Evolutionary conservation across 2,797 vertebrate species (phyloP).

Genomic region (Malacoctenus gilli): DNA sequence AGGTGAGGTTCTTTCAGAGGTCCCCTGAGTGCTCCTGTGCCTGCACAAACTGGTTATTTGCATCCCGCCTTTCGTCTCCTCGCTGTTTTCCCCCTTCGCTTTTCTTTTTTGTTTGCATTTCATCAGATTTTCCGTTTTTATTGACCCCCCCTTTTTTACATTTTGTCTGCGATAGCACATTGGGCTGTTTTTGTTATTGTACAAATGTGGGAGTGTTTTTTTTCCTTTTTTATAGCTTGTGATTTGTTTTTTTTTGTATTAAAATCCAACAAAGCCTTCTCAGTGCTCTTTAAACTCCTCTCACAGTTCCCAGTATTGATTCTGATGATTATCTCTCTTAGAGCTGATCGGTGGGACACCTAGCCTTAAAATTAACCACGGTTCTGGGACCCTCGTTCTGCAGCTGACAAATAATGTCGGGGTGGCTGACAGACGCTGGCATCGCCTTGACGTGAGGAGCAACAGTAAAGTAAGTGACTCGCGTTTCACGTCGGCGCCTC

Average conservation of each 20-base stretch:
- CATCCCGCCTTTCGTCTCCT: not conserved
- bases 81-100: not conserved
- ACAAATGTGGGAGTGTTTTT: not conserved
- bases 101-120: slow-evolving; percentile 24
- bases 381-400: slow-evolving; percentile 80
- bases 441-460: slow-evolving; percentile 84
- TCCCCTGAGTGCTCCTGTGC: slow-evolving; percentile 12
- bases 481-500: not conserved
- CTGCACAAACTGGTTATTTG: slow-evolving; percentile 23
- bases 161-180: slow-evolving; percentile 25
- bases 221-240: no score
- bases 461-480: slow-evolving; percentile 81
- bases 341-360: slow-evolving; percentile 82
- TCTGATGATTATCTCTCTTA: slow-evolving; percentile 46
- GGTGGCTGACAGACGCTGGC: slow-evolving; percentile 85
- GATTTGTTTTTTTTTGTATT: no score
- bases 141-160: slow-evolving; percentile 7
- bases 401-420: slow-evolving; percentile 80
- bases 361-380: slow-evolving; percentile 85
- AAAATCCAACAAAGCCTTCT: no score
- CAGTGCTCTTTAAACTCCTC: no score
- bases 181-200: slow-evolving; percentile 1
- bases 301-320: slow-evolving; percentile 7
- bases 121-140: slow-evolving; percentile 14
- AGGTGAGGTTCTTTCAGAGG: slow-evolving; percentile 5